phyloP scores from a whole-genome alignment of 2,888 invertebrate genomes.

The Lobophora halterata region DNA sequence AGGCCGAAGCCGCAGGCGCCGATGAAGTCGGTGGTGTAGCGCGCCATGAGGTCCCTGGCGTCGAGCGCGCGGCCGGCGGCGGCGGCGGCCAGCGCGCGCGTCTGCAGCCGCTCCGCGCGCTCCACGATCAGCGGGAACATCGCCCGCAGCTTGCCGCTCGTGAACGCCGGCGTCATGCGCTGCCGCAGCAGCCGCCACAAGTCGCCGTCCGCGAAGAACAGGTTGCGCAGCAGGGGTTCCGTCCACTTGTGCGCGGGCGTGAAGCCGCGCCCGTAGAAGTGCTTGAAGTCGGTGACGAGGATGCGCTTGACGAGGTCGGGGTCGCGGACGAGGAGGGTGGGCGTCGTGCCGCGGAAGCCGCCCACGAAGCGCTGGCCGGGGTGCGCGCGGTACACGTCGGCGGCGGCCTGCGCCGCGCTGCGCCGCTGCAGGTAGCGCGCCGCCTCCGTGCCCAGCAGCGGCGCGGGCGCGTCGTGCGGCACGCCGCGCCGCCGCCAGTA shows the following conservation, averaged over 20 bases:
- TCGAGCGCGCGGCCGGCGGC: slow-evolving; percentile 37
- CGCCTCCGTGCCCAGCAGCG: slow-evolving; percentile 51
- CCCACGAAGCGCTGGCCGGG: slow-evolving; percentile 54
- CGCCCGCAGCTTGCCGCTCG: slow-evolving; percentile 55
- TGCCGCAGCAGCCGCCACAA: slow-evolving; percentile 58
- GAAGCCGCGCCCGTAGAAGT: slow-evolving; percentile 54
- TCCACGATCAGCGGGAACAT: slow-evolving; percentile 62
- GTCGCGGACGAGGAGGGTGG: slow-evolving; percentile 52
- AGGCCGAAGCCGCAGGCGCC: slow-evolving; percentile 60
- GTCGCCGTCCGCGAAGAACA: slow-evolving; percentile 60
- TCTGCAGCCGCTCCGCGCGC: slow-evolving; percentile 49
- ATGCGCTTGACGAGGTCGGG: slow-evolving; percentile 51
- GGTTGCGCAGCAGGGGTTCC: slow-evolving; percentile 52
- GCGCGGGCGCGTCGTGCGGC: slow-evolving; percentile 48
- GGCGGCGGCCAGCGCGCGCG: slow-evolving; percentile 39
- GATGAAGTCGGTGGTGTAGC: slow-evolving; percentile 60
- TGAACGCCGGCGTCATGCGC: slow-evolving; percentile 61
- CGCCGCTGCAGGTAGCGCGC: slow-evolving; percentile 40
- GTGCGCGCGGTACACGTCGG: slow-evolving; percentile 52
- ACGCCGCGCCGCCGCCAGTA: slow-evolving; percentile 53
- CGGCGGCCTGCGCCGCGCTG: slow-evolving; percentile 42
- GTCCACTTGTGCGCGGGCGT: slow-evolving; percentile 31
- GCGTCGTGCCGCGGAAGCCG: slow-evolving; percentile 43
- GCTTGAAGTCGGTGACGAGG: slow-evolving; percentile 48
- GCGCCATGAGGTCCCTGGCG: slow-evolving; percentile 58